Percentiles rank a stretch among this genome's conserved stretches.
phyloP scores from a whole-genome alignment of 2,797 vertebrate species.

The Leptatherina wallacei region DNA sequence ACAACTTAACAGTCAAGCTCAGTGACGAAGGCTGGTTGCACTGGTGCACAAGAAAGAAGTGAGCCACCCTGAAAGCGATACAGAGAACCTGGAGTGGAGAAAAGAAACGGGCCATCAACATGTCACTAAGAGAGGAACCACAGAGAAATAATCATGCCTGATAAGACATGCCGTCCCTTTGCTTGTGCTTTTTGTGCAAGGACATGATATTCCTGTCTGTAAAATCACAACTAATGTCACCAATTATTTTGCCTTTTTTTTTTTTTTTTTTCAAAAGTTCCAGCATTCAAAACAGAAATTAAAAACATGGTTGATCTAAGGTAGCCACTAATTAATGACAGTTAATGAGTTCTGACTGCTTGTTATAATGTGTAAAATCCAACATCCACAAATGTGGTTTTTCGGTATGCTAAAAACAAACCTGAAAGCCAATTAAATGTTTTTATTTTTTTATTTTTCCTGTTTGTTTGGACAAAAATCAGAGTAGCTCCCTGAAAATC shows the following conservation, averaged over 20 bases:
- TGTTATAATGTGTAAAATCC: constrained; percentile 48
- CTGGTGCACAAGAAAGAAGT: constrained; percentile 56
- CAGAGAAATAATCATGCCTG: constrained; percentile 73
- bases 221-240: constrained; percentile 20
- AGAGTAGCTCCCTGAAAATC: constrained; percentile 40
- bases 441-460: constrained; percentile 3
- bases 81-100: constrained; percentile 22
- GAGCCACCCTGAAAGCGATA: constrained; percentile 50
- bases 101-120: constrained; percentile 64
- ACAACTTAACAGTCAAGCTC: constrained; percentile 72
- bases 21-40: constrained; percentile 56
- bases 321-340: constrained; percentile 54
- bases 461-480: constrained; percentile 48
- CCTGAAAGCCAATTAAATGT: constrained; percentile 23
- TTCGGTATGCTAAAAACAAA: constrained; percentile 30
- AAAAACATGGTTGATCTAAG: constrained; percentile 35
- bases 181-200: constrained; percentile 15
- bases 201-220: neutral
- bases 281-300: constrained; percentile 32
- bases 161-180: constrained; percentile 74
- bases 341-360: constrained; percentile 57
- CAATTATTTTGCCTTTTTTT: constrained; percentile 29
- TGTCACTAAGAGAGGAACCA: constrained; percentile 29
- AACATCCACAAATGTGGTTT: constrained; percentile 31
- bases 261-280: constrained; percentile 14